A percentile compares a stretch with the other conserved stretches of the same genome.
Evolutionary conservation across 1,140 invertebrate species (phyloP).

Genomic region (Pollicipes pollicipes): DNA sequence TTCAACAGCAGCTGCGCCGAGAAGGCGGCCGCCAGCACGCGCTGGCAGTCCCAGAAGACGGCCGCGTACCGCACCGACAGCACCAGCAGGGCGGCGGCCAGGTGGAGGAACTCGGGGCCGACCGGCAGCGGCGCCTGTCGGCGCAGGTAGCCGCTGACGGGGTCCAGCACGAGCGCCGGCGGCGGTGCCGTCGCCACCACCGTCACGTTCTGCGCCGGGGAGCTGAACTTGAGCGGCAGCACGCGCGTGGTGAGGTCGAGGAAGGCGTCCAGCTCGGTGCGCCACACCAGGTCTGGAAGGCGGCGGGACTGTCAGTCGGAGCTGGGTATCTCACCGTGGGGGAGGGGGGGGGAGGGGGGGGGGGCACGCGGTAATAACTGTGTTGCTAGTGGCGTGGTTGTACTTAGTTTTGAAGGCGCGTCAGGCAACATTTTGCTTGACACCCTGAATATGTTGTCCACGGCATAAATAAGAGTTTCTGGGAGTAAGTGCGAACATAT

Average conservation of each 20-base stretch:
- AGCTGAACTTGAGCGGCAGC: background rate
- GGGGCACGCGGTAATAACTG: no score
- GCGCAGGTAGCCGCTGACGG: background rate
- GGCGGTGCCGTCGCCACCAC: background rate
- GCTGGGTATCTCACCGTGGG: no score
- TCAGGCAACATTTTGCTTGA: no score
- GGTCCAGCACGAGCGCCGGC: background rate
- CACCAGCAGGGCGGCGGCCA: background rate
- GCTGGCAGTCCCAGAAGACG: slow-evolving; percentile 67
- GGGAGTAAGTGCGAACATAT: no score
- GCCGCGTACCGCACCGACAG: slow-evolving; percentile 43
- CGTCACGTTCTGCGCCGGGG: background rate
- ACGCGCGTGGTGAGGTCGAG: background rate
- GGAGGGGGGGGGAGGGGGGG: no score
- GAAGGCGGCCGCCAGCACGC: slow-evolving; percentile 55
- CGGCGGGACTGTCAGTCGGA: no score
- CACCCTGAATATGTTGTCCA: no score
- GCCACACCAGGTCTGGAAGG: background rate
- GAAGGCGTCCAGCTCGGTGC: background rate
- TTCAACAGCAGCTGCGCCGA: slow-evolving; percentile 56
- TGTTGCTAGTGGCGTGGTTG: no score
- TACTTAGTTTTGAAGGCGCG: no score
- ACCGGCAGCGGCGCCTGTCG: background rate
- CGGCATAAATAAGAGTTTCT: no score
- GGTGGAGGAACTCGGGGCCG: background rate